Base-by-base conservation (phyloP, 2,113 vertebrate genomes). In the Saccopteryx leptura region DNA sequence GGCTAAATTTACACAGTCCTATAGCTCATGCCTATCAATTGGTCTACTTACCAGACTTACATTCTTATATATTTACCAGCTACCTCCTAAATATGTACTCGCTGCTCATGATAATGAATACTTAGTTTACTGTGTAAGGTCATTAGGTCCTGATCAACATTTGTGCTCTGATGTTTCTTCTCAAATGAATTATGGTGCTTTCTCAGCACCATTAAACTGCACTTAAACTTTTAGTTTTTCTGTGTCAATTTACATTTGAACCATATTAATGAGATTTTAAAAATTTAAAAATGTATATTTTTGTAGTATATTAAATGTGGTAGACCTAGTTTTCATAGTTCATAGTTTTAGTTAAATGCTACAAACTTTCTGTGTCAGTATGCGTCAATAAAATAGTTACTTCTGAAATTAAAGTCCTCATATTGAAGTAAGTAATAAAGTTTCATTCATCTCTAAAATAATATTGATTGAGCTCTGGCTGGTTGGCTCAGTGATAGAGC, bases 1-100 rank as follows among this genome's bases (percentile, higher is more conserved):
- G 13, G 50, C 3, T 50, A 19, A 54, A 1, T 76, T 33, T 61
- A 1, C 31, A 19, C 71, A 46, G 2, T 19, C n/a, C 13, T 31
- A 0, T 19, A 8, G 5, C 50, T 3, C 23, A 0, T 5, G 15
- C 5, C 17, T 31, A 0, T 28, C 11, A 17, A 4, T 6, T 54
- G 6, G 2, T 13, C 56, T n/a, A 12, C 4, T 31, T 5, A 4
- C 2, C 23, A 3, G 7, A 5, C 1, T 39, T 19, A 0, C 14
- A 0, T 74, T 54, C 39, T 10, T 11, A 1, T 8, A 7, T 2
- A 1, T 15, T 4, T 28, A 1, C 52, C 69, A 1, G n/a, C 3
- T 4, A 7, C 4, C 48, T 66, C 26, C 33, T 6, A 9, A 15
- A 12, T 3, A 9, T 5, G 48, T 2, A 39, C 31, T 17, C 31